phyloP scores from a whole-genome alignment of 1,140 invertebrate species.

The Drosophila simulans region DNA sequence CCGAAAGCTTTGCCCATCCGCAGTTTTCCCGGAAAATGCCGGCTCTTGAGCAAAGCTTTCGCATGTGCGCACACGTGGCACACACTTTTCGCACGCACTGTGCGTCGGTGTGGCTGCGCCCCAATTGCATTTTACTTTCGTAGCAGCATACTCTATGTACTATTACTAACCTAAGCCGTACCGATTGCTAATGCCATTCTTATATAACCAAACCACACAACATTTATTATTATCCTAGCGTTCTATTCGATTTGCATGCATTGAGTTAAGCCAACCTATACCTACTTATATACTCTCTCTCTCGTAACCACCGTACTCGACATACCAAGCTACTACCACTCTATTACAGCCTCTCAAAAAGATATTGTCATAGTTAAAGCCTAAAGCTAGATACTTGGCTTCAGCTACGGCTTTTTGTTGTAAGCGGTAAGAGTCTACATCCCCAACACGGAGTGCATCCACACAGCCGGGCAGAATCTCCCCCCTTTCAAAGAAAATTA shows the following conservation, averaged over 20 bases:
- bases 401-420: conserved; percentile 29
- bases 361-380: conserved; percentile 6
- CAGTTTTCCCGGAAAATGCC: conserved; percentile 57
- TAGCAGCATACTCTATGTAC: conserved; percentile 50
- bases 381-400: conserved; percentile 3
- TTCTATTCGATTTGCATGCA: conserved; percentile 75
- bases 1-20: conserved; percentile 64
- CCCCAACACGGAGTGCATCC: conserved; percentile 13
- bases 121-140: conserved; percentile 64
- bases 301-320: conserved; percentile 52
- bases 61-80: conserved; percentile 38
- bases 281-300: conserved; percentile 45
- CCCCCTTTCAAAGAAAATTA: too few relatives aligned
- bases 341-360: conserved; percentile 59
- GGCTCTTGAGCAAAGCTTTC: conserved; percentile 63
- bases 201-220: conserved; percentile 44
- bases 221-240: conserved; percentile 60
- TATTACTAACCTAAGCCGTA: conserved; percentile 61
- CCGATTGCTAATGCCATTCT: conserved; percentile 70
- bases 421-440: conserved; percentile 39
- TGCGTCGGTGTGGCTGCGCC: conserved; percentile 11
- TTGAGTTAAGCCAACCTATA: conserved; percentile 63
- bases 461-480: neutral
- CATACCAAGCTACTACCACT: conserved; percentile 54
- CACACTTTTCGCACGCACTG: conserved; percentile 41